These are phyloP conservation scores for Musca domestica DNA, from an alignment of 1,140 invertebrate species.

Conservation along the genomic window DNA sequence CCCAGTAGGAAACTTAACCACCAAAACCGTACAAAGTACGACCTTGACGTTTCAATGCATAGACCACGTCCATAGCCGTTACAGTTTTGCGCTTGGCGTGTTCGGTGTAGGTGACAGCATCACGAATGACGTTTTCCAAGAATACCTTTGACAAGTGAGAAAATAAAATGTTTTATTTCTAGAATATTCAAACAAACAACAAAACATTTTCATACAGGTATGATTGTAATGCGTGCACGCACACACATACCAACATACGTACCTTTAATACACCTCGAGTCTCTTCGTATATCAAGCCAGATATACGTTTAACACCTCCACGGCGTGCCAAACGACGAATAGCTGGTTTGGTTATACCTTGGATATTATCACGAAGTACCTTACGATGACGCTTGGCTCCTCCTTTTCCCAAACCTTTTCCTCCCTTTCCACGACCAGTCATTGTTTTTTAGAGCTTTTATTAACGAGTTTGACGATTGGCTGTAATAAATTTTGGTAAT, in stretches of 20 bases:
- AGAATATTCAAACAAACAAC: conserved; percentile 50
- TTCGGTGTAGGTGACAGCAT: conserved; percentile 81
- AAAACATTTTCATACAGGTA: conserved; percentile 30
- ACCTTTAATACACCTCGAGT: conserved; percentile 72
- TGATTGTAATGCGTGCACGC: neutral
- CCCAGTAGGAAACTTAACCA: conserved; percentile 55
- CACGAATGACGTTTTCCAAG: conserved; percentile 78
- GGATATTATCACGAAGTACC: conserved; percentile 69
- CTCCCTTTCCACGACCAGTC: conserved; percentile 64
- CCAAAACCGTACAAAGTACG: conserved; percentile 67
- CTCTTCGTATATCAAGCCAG: conserved; percentile 73
- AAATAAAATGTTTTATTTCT: conserved; percentile 22
- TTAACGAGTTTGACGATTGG: conserved; percentile 4
- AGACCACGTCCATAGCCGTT: conserved; percentile 86
- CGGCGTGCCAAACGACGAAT: conserved; percentile 64
- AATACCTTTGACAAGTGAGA: conserved; percentile 61
- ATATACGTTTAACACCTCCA: conserved; percentile 76
- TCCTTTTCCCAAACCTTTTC: conserved; percentile 65
- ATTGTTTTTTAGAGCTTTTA: conserved; percentile 40
- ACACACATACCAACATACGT: conserved; percentile 44
- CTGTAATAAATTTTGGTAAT: conserved; percentile 49
- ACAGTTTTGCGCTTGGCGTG: conserved; percentile 81
- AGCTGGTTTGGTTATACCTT: conserved; percentile 62
- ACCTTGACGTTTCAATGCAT: conserved; percentile 80
- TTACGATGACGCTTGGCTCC: conserved; percentile 67